Evolutionary conservation across 2,888 invertebrate genomes (phyloP), one percentile per base, ranked within the genome.

Genomic region (Pandemis corylana): DNA sequence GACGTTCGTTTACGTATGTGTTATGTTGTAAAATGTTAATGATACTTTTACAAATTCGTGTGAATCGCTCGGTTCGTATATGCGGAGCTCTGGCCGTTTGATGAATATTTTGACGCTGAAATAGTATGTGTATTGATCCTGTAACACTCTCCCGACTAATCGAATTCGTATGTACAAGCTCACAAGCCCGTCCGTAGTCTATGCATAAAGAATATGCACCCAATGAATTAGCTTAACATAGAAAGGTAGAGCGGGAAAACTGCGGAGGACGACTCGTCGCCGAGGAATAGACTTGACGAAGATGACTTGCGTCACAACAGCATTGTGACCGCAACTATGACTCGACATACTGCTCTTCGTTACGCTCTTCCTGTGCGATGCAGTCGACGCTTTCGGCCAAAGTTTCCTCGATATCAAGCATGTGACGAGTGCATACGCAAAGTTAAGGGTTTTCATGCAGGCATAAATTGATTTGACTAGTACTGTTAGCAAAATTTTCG

Each of bases 131-230:
- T 70, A 63, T 13, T 63, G 28, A 62, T 46, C 68, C 68, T 20
- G 44, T 28, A 65, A 65, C 49, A 49, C 20, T 49, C 28, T 13
- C 28, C 64, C 20, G 44, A 62, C 62, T n/a, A 53, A 53, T 68
- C 44, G 46, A 49, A 69, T 68, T 73, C 68, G 64, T 69, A 73
- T 73, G 64, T 73, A 59, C 73, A 64, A 64, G 72, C 73, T 64
- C 73, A 59, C 72, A 63, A 73, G 46, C 73, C 68, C 73, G 73
- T 73, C 73, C 73, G 73, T 73, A 69, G 59, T 64, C 68, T 69
- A 64, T 64, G 68, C 73, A 64, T 64, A 46, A 49, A 64, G 46
- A 36, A 62, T 36, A 66, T 63, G 68, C 46, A 15, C 59, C 68
- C 73, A 49, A 64, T 49, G 64, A 64, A 63, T 68, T 64, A 73